Base-by-base conservation (phyloP, 1,140 invertebrate species). In the Ganaspis sp. region DNA sequence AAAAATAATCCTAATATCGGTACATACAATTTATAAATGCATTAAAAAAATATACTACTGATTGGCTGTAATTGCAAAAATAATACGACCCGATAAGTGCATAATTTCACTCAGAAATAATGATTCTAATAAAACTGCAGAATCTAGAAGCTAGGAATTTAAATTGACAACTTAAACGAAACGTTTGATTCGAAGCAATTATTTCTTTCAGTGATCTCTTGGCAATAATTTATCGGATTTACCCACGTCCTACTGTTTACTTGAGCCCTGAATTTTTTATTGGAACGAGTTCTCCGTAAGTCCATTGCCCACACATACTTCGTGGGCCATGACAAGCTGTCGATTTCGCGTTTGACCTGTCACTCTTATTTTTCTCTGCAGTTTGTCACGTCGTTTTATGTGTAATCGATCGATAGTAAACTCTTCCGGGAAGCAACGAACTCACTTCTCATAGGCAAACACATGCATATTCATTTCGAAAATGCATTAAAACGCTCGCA, bases 11-110 rank as follows among this genome's bases (percentile, higher is more conserved):
- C 37, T 38, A 38, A 38, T 72, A 72, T n/a, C n/a, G n/a, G n/a
- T n/a, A 42, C 19, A 72, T 42, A 38, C 34, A 72, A 74, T 74
- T 69, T 23, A 49, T 69, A 74, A 21, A 70, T 75, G 69, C 23
- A 29, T 15, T 70, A 15, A 34, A 3, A 15, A 26, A 72, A 38
- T 38, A 38, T 38, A 49, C 1, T n/a, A 49, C n/a, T 49, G 37
- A 38, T 38, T n/a, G n/a, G n/a, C 8, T 6, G 17, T 8, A 49
- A 49, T 42, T 42, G 40, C 40, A 42, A 12, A 12, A 15, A 42
- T 4, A 15, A 42, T 2, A 34, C 2, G 6, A 12, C 1, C 40
- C 2, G 40, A 42, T 15, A 42, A 42, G 40, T 5, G n/a, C 4
- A 42, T 9, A 42, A 42, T 42, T 42, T 42, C n/a, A 42, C 15